Percentiles rank a stretch among this genome's conserved stretches.
phyloP scores from a whole-genome alignment of 2,797 vertebrate species.

The Erithacus rubecula region DNA sequence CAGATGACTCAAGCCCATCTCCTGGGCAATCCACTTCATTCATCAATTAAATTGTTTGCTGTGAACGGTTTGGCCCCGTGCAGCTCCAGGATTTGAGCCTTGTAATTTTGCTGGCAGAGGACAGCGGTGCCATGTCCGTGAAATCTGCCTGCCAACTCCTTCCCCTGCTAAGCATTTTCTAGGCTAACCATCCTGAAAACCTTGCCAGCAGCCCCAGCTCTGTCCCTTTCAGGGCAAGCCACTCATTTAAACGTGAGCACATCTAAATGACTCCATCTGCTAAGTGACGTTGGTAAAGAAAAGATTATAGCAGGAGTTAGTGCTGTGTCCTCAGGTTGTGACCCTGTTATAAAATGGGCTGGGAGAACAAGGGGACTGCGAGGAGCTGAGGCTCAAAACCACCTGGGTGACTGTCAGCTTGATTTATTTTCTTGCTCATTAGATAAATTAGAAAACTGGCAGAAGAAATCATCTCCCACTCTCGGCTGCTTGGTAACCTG shows the following conservation, averaged over 20 bases:
- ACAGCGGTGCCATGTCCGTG: neutral
- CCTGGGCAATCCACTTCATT: slow-evolving; percentile 51
- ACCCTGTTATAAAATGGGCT: slow-evolving; percentile 44
- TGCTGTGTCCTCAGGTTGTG: slow-evolving; percentile 23
- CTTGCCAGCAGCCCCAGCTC: slow-evolving; percentile 58
- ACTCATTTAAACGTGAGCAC: slow-evolving; percentile 58
- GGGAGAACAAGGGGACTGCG: slow-evolving; percentile 9
- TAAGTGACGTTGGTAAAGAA: slow-evolving; percentile 54
- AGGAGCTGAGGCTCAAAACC: slow-evolving; percentile 33
- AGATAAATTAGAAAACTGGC: slow-evolving; percentile 62
- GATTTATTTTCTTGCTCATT: slow-evolving; percentile 64
- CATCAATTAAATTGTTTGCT: slow-evolving; percentile 69
- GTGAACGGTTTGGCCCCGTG: slow-evolving; percentile 50
- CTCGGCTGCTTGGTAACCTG: slow-evolving; percentile 23
- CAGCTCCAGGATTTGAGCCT: slow-evolving; percentile 60
- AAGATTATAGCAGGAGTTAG: slow-evolving; percentile 62
- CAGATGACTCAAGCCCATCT: slow-evolving; percentile 31
- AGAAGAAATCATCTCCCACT: neutral
- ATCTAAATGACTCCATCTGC: slow-evolving; percentile 70
- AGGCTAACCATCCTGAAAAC: slow-evolving; percentile 47
- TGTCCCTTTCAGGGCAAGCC: slow-evolving; percentile 59
- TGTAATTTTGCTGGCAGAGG: slow-evolving; percentile 68
- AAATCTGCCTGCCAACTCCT: slow-evolving; percentile 67
- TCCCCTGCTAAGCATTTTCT: slow-evolving; percentile 66
- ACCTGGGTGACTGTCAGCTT: slow-evolving; percentile 62